Evolutionary conservation across 2,888 invertebrate species (phyloP), one percentile per base, ranked within the genome.

Genomic region (Ceraclea dissimilis): DNA sequence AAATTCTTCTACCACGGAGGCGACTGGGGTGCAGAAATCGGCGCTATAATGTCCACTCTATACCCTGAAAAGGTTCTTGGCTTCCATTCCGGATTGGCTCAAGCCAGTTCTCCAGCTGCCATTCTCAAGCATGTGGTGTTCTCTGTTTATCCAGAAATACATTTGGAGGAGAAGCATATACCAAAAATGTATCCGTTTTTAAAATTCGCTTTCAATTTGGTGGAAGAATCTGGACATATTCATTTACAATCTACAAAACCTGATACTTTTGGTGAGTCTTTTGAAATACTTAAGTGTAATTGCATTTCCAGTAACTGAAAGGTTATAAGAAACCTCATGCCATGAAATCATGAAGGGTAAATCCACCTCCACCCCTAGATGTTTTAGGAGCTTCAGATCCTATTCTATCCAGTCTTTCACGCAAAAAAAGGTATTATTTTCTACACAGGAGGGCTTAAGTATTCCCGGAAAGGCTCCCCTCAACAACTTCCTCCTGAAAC

Each of bases 171-270:
- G 1, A 69, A 72, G 2, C 73, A 79, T 19, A 67, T 69, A 13
- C 70, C 77, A 10, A 75, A 67, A 64, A 69, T 80, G 66, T 83
- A 80, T 63, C 83, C 84, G 0, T 52, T 82, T 6, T 64, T 62
- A 1, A 68, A 71, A 1, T 70, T 66, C 59, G 67, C 65, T 56
- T 19, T 21, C 17, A 11, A 44, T 21, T 13, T 59, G 2, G 54
- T 80, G 49, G 70, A 74, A 49, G 83, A 85, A 67, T 67, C 66
- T 33, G 85, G 84, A 1, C 85, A 84, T 63, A 63, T 86, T 62
- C 90, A 90, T 69, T 63, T 91, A 18, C 91, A 92, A 67, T 78
- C 82, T 0, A 88, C 90, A 0, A 92, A 90, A 67, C 91, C 92
- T 11, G 91, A 92, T 68, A 89, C 90, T 8, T 0, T 39, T 13